phyloP scores from a whole-genome alignment of 2,888 invertebrate species.

The Aleiodes alternator region DNA sequence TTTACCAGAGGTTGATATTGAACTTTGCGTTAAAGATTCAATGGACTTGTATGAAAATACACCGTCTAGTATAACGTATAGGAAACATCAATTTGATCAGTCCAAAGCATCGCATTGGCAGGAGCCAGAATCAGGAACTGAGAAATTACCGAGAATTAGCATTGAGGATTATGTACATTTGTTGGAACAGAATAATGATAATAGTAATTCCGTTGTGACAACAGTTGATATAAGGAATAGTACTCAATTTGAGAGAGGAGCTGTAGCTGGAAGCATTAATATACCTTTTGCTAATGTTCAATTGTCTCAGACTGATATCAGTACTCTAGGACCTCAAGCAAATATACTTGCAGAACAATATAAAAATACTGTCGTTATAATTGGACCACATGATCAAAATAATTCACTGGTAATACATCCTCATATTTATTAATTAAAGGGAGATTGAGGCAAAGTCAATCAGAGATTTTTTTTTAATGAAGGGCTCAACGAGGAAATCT shows the following conservation, averaged over 20 bases:
- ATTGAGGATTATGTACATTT: slow-evolving; percentile 88
- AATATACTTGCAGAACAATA: slow-evolving; percentile 80
- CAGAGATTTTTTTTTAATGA: no score
- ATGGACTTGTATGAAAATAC: slow-evolving; percentile 90
- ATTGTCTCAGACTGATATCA: slow-evolving; percentile 82
- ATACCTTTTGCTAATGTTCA: slow-evolving; percentile 90
- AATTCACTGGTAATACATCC: slow-evolving; percentile 82
- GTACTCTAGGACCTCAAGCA: slow-evolving; percentile 82
- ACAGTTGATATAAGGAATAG: slow-evolving; percentile 83
- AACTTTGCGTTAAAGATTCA: slow-evolving; percentile 92
- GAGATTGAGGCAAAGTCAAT: no score
- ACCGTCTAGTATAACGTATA: slow-evolving; percentile 90
- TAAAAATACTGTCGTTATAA: slow-evolving; percentile 84
- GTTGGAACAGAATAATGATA: slow-evolving; percentile 75
- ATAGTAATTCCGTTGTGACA: slow-evolving; percentile 78
- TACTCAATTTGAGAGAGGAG: slow-evolving; percentile 85
- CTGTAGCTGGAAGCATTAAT: slow-evolving; percentile 89
- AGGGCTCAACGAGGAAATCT: background rate
- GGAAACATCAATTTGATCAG: slow-evolving; percentile 82
- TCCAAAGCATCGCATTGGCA: slow-evolving; percentile 68
- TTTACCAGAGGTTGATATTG: slow-evolving; percentile 97
- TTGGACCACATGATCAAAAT: slow-evolving; percentile 87
- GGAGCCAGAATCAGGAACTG: slow-evolving; percentile 69
- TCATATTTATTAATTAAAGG: background rate
- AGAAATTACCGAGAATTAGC: slow-evolving; percentile 84